A percentile compares a stretch with the other conserved stretches of the same genome.
Conservation (phyloP, 1,140 invertebrate genomes). For the Solenopsis invicta region DNA sequence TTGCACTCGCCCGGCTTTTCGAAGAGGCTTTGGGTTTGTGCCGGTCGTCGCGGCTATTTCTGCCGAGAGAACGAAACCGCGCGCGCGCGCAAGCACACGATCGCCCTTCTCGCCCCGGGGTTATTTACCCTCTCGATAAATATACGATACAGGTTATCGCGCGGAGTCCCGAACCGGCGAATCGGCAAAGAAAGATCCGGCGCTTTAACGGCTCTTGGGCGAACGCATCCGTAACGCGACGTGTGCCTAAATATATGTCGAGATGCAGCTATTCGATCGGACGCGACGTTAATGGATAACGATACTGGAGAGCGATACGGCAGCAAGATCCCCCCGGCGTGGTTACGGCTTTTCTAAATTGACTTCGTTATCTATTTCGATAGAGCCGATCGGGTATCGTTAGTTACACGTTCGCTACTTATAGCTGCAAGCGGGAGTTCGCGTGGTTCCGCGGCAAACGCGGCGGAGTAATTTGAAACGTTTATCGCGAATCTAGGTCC, state of each 20-base stretch:
- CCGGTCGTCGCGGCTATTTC: conserved; percentile 67
- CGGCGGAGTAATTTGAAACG: conserved; percentile 68
- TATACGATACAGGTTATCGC: conserved; percentile 81
- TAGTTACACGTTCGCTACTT: conserved; percentile 69
- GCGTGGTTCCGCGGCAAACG: conserved; percentile 44
- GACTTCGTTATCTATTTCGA: conserved; percentile 75
- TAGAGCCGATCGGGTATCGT: conserved; percentile 68
- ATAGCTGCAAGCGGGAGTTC: conserved; percentile 54
- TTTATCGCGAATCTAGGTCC: conserved; percentile 72
- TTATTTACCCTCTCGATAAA: conserved; percentile 81
- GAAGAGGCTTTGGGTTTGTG: conserved; percentile 17
- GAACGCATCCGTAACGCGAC: conserved; percentile 73
- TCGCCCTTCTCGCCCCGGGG: conserved; percentile 18
- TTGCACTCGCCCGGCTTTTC: conserved; percentile 18
- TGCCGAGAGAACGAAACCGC: conserved; percentile 33
- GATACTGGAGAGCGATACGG: not conserved
- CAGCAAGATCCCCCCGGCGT: not conserved
- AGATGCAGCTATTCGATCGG: conserved; percentile 55
- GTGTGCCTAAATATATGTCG: conserved; percentile 81
- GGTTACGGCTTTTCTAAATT: conserved; percentile 58
- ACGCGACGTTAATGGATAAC: conserved; percentile 17
- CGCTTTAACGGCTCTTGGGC: conserved; percentile 76
- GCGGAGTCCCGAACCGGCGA: conserved; percentile 53
- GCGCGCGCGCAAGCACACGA: conserved; percentile 20
- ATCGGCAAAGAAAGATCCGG: conserved; percentile 77